Conservation (phyloP, 1,140 invertebrate genomes). For the Trissolcus basalis region DNA sequence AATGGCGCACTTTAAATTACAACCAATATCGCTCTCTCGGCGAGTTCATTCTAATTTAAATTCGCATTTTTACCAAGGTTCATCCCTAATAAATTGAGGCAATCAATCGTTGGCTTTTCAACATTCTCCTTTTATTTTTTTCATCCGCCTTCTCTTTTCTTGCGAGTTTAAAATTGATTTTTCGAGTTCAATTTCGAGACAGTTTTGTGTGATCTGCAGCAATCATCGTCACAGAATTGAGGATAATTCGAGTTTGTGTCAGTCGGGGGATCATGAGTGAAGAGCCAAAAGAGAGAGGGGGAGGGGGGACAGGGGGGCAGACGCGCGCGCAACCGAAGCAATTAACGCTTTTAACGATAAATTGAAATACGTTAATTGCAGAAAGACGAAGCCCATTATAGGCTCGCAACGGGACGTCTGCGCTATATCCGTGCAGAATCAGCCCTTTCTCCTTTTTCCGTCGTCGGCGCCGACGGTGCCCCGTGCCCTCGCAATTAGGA, state of each 20-base stretch:
- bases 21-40: neutral
- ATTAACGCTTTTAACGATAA: slow-evolving; percentile 64
- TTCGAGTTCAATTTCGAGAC: too few species aligned
- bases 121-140: too few species aligned
- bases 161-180: too few species aligned
- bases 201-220: neutral
- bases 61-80: too few species aligned
- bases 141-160: too few species aligned
- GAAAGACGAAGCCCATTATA: slow-evolving; percentile 60
- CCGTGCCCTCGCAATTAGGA: slow-evolving; percentile 63
- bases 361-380: slow-evolving; percentile 64
- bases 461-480: slow-evolving; percentile 31
- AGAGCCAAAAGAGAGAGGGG: too few species aligned
- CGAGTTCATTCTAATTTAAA: neutral
- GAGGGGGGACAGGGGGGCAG: neutral
- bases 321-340: slow-evolving; percentile 40
- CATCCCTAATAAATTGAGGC: too few species aligned
- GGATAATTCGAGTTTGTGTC: slow-evolving; percentile 41
- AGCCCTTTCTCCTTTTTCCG: slow-evolving; percentile 54
- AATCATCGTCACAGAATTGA: slow-evolving; percentile 29
- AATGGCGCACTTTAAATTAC: neutral
- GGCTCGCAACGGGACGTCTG: slow-evolving; percentile 56
- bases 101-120: too few species aligned
- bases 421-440: slow-evolving; percentile 57
- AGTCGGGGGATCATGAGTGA: slow-evolving; percentile 45